A percentile compares a stretch with the other conserved stretches of the same genome.
Conservation (phyloP, 2,888 invertebrate species). For the Cephalotes varians region DNA sequence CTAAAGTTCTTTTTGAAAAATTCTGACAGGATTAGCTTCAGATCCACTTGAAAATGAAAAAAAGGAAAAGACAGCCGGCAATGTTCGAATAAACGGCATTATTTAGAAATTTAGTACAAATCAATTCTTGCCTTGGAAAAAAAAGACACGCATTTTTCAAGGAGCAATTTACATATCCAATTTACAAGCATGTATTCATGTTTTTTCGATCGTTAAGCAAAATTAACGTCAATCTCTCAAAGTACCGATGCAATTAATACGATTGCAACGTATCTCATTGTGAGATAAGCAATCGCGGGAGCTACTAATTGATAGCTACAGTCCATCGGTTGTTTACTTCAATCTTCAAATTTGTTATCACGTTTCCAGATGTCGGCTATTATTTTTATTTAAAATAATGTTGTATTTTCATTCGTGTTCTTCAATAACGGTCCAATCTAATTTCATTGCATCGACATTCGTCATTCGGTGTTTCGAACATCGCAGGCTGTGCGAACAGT, state of each 20-base stretch:
- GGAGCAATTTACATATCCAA: too few species aligned
- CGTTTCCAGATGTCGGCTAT: not conserved
- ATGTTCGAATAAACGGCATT: not conserved
- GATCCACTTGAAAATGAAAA: not conserved
- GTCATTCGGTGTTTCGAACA: not conserved
- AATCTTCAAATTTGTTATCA: not conserved
- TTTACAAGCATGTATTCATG: not conserved
- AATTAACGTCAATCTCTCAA: not conserved
- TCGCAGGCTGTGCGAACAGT: not conserved
- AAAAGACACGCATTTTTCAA: not conserved
- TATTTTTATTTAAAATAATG: not conserved
- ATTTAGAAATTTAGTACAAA: not conserved
- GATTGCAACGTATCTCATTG: constrained; percentile 22
- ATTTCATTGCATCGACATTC: not conserved
- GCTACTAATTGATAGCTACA: constrained; percentile 6
- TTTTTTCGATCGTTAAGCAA: constrained; percentile 17
- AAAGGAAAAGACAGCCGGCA: not conserved
- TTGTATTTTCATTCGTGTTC: not conserved
- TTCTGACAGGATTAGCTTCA: not conserved
- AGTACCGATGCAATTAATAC: not conserved
- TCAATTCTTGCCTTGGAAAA: not conserved
- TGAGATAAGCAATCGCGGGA: constrained; percentile 24
- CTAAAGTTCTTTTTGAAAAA: not conserved
- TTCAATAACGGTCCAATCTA: not conserved
- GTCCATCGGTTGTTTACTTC: constrained; percentile 13